A percentile compares a stretch with the other conserved stretches of the same genome.
Evolutionary conservation across 37 sponge, comb jelly and placozoan genomes (phyloP).

Genomic region (Aplysina aerophoba): DNA sequence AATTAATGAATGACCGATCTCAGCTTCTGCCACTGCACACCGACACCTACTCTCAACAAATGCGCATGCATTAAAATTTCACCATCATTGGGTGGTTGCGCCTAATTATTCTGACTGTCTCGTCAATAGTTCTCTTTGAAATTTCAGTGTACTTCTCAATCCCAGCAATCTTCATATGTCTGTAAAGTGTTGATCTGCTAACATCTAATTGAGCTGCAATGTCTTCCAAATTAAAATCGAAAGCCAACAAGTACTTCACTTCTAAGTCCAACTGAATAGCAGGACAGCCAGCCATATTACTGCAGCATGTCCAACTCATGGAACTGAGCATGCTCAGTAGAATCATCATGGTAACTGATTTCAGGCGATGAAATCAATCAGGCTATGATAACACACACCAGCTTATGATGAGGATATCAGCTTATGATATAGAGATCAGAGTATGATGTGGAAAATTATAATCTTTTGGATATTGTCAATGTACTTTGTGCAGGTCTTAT

Average conservation of each 20-base stretch:
- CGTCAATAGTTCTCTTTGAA: background rate
- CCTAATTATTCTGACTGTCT: background rate
- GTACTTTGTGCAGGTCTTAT: no score
- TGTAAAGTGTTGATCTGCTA: slow-evolving; percentile 26
- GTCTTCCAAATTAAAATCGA: slow-evolving; percentile 22
- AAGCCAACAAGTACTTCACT: slow-evolving; percentile 16
- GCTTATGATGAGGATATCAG: no score
- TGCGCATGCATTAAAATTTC: slow-evolving; percentile 19
- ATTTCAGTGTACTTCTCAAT: slow-evolving; percentile 32
- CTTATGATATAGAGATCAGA: no score
- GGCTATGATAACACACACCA: no score
- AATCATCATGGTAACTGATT: no score
- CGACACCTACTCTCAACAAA: slow-evolving; percentile 16
- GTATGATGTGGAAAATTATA: no score
- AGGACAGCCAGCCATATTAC: slow-evolving; percentile 23
- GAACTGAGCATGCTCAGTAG: slow-evolving; percentile 29
- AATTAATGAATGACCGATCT: slow-evolving; percentile 31
- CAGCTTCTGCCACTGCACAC: slow-evolving; percentile 32
- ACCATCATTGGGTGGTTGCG: slow-evolving; percentile 24
- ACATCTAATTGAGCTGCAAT: slow-evolving; percentile 10
- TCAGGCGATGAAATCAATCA: no score
- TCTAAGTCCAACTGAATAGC: background rate
- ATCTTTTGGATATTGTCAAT: no score
- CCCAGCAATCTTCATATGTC: slow-evolving; percentile 18
- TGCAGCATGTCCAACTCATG: background rate